Conservation (phyloP, 2,113 vertebrate species). For the Lophura nycthemera region DNA sequence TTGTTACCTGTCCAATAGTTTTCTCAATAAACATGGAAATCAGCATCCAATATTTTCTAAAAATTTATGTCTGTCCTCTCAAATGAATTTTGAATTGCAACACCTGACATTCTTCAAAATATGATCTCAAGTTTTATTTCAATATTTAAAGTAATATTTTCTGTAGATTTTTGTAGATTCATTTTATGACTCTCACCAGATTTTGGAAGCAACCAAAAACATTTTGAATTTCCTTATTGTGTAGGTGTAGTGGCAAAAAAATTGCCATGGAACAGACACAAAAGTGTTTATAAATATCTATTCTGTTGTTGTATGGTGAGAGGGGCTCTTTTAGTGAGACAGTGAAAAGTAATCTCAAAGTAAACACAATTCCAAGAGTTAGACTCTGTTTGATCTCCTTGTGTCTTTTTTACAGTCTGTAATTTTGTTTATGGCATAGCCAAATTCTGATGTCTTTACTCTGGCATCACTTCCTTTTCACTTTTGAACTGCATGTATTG, state of each 20-base stretch:
- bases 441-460: conserved; percentile 7
- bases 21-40: not conserved
- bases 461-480: not conserved
- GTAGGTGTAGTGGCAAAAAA: not conserved
- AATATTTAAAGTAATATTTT: not conserved
- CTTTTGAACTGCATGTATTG: not conserved
- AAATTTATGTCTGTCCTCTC: not conserved
- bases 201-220: not conserved
- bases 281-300: not conserved
- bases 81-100: not conserved
- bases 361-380: not conserved
- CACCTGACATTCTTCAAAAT: not conserved
- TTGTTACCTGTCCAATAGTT: not conserved
- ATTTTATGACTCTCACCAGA: not conserved
- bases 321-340: not conserved
- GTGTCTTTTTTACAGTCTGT: not conserved
- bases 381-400: conserved; percentile 13
- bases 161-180: not conserved
- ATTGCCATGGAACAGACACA: not conserved
- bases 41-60: not conserved
- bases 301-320: not conserved
- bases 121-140: not conserved
- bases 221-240: not conserved
- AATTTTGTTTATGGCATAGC: not conserved
- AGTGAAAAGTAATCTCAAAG: not conserved